These are phyloP conservation scores for Cyrtonyx montezumae DNA, from an alignment of 2,113 vertebrate genomes.

Conservation along the genomic window DNA sequence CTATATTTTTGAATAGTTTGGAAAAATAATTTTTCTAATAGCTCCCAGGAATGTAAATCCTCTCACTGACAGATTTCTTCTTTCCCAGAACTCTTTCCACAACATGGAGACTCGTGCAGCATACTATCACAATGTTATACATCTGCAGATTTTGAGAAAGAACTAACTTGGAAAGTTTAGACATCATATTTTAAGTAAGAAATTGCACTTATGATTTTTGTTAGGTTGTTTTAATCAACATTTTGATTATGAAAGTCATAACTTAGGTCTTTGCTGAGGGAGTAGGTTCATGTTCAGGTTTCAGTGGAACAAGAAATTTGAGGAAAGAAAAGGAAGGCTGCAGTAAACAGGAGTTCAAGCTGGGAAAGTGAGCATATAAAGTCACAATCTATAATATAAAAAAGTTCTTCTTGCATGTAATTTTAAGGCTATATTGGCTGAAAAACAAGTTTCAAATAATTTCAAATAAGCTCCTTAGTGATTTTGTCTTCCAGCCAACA, in stretches of 20 bases:
- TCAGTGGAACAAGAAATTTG: neutral
- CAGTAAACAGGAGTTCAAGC: neutral
- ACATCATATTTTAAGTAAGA: neutral
- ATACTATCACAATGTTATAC: neutral
- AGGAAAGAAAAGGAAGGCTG: neutral
- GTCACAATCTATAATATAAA: neutral
- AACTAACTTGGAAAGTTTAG: neutral
- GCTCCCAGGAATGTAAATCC: neutral
- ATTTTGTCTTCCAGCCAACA: neutral
- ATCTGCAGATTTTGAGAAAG: neutral
- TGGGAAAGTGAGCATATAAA: neutral
- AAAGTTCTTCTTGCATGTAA: neutral
- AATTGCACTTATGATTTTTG: neutral
- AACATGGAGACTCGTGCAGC: neutral
- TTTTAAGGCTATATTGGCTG: neutral
- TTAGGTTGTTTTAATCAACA: neutral
- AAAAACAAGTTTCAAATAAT: neutral
- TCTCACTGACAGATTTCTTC: neutral
- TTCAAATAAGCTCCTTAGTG: neutral
- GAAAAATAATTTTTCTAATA: constrained; percentile 3
- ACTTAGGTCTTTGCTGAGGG: neutral
- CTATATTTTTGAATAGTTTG: neutral
- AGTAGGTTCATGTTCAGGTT: neutral
- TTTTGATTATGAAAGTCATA: neutral
- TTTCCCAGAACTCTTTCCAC: neutral